Percentiles rank a stretch among this genome's conserved stretches.
Evolutionary conservation across 1,140 invertebrate genomes (phyloP).

Genomic region (Pogonomyrmex californicus): DNA sequence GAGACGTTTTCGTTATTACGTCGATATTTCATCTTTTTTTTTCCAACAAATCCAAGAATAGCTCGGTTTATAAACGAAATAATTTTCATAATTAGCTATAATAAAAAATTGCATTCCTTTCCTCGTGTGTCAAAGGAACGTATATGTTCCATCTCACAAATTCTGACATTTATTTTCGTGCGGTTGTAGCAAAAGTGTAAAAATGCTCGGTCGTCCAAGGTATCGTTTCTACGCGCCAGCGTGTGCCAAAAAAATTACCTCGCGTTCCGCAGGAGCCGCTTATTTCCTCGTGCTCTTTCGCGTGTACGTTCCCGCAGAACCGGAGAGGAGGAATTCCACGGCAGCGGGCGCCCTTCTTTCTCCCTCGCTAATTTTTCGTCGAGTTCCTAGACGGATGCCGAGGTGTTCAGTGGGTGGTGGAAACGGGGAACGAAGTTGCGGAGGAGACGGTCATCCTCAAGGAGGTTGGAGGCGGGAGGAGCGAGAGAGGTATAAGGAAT

Average conservation of each 20-base stretch:
- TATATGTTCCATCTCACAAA: not conserved
- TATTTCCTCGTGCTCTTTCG: constrained; percentile 35
- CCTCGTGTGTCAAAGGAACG: not conserved
- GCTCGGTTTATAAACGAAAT: not conserved
- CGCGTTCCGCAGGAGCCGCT: constrained; percentile 21
- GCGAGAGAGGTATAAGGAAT: not conserved
- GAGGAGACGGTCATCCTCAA: constrained; percentile 40
- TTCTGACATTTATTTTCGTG: not conserved
- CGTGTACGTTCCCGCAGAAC: constrained; percentile 3
- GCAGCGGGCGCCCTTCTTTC: constrained; percentile 42
- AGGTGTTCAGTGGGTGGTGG: constrained; percentile 69
- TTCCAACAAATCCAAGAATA: constrained; percentile 12
- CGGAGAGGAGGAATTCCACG: constrained; percentile 67
- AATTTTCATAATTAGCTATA: constrained; percentile 38
- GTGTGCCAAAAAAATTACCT: constrained; percentile 34
- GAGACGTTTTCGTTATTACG: not conserved
- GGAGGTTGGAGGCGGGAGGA: not conserved
- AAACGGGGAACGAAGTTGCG: constrained; percentile 12
- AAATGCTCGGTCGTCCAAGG: not conserved
- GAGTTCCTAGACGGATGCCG: constrained; percentile 56
- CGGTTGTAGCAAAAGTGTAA: constrained; percentile 3
- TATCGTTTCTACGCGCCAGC: not conserved
- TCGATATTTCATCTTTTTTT: constrained; percentile 32
- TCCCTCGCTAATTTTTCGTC: constrained; percentile 70
- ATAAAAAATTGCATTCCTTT: constrained; percentile 20